Conservation (phyloP, 2,888 invertebrate species). For the Dryomyza anilis region DNA sequence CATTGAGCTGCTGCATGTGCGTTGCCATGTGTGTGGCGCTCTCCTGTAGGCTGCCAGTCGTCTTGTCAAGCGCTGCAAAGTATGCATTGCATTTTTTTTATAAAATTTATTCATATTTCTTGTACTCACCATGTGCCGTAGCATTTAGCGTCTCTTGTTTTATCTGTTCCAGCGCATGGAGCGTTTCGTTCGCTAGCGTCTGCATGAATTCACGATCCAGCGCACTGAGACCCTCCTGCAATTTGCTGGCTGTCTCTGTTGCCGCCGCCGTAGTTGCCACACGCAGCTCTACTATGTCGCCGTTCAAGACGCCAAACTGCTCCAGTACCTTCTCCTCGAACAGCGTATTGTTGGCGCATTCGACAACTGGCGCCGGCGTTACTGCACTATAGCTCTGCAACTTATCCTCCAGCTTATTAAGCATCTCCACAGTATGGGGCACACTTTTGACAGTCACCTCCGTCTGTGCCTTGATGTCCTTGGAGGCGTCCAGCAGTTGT, state of each 20-base stretch:
- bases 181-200: slow-evolving; percentile 68
- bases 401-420: slow-evolving; percentile 55
- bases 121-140: slow-evolving; percentile 62
- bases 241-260: slow-evolving; percentile 50
- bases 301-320: slow-evolving; percentile 61
- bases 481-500: slow-evolving; percentile 46
- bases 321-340: slow-evolving; percentile 62
- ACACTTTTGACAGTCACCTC: slow-evolving; percentile 48
- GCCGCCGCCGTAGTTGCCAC: too few species aligned
- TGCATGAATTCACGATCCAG: slow-evolving; percentile 63
- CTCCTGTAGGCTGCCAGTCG: slow-evolving; percentile 65
- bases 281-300: slow-evolving; percentile 55
- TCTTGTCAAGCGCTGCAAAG: slow-evolving; percentile 61
- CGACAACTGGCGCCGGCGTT: slow-evolving; percentile 39
- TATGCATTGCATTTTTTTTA: too few species aligned
- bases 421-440: slow-evolving; percentile 51
- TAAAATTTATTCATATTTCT: too few species aligned
- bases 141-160: slow-evolving; percentile 62
- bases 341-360: slow-evolving; percentile 56
- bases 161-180: slow-evolving; percentile 65
- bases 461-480: slow-evolving; percentile 47
- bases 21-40: slow-evolving; percentile 63
- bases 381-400: slow-evolving; percentile 49
- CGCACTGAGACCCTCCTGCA: slow-evolving; percentile 53
- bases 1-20: slow-evolving; percentile 65